Conservation (phyloP, 1,140 invertebrate genomes). For the Palaemon carinicauda region DNA sequence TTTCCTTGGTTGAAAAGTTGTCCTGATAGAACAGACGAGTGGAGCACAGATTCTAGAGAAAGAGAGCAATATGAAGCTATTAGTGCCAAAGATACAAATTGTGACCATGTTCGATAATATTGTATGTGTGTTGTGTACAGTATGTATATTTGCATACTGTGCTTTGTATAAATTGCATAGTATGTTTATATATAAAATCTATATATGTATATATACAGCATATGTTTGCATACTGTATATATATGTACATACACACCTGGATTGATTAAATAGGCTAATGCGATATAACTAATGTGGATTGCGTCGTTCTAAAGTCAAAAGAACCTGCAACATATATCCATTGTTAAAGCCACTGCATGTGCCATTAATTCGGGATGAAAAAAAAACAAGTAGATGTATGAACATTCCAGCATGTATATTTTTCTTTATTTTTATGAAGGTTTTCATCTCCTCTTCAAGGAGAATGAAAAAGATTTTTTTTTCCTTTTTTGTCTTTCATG, state of each 20-base stretch:
- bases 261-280: too few species aligned
- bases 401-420: conserved; percentile 31
- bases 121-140: neutral
- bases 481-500: conserved; percentile 24
- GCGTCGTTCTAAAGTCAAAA: too few species aligned
- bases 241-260: too few species aligned
- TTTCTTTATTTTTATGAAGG: neutral
- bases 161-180: neutral
- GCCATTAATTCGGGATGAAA: conserved; percentile 13
- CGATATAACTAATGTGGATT: too few species aligned
- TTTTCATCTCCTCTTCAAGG: too few species aligned
- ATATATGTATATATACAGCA: too few species aligned
- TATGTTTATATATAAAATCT: too few species aligned
- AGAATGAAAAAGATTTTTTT: neutral
- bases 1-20: neutral
- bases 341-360: neutral
- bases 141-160: neutral
- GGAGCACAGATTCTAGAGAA: neutral
- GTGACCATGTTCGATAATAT: neutral
- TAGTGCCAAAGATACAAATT: conserved; percentile 39
- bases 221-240: too few species aligned
- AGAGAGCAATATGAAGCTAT: conserved; percentile 25
- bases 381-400: neutral
- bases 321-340: too few species aligned
- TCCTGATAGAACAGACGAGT: neutral